phyloP scores from a whole-genome alignment of 2,113 vertebrate species.

The Gallinago undulata region DNA sequence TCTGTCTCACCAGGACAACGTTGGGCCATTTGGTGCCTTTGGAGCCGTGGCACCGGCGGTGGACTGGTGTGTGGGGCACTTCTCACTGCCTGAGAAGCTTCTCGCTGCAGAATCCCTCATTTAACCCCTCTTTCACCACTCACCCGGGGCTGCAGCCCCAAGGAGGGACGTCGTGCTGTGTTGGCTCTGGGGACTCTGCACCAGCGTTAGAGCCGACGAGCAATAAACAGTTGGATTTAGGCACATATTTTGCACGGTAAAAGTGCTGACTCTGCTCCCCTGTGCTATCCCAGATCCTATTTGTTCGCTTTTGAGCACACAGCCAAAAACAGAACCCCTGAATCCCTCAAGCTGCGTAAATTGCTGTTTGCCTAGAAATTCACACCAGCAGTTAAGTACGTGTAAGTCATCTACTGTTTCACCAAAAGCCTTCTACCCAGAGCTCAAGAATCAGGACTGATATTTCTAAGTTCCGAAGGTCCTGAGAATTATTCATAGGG shows the following conservation, averaged over 20 bases:
- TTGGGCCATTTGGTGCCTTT: rapidly evolving
- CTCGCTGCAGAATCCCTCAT: not conserved
- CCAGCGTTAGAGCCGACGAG: not conserved
- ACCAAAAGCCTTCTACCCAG: not conserved
- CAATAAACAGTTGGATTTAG: not conserved
- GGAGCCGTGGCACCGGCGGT: not conserved
- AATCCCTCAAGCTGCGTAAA: not conserved
- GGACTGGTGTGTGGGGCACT: not conserved
- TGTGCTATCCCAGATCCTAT: not conserved
- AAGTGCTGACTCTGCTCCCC: not conserved
- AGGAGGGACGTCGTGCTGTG: not conserved
- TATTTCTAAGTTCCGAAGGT: not conserved
- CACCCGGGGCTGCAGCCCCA: rapidly evolving
- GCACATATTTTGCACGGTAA: not conserved
- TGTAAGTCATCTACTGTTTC: not conserved
- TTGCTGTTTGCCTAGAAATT: not conserved
- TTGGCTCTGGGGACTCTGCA: not conserved
- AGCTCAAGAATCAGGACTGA: not conserved
- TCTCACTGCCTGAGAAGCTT: not conserved
- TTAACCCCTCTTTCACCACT: not conserved
- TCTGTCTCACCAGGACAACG: rapidly evolving
- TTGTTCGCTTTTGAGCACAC: not conserved
- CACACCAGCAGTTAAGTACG: not conserved
- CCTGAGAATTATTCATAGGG: not conserved
- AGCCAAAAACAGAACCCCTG: not conserved